phyloP scores from a whole-genome alignment of 1,140 invertebrate genomes.

The Magallana angulata region DNA sequence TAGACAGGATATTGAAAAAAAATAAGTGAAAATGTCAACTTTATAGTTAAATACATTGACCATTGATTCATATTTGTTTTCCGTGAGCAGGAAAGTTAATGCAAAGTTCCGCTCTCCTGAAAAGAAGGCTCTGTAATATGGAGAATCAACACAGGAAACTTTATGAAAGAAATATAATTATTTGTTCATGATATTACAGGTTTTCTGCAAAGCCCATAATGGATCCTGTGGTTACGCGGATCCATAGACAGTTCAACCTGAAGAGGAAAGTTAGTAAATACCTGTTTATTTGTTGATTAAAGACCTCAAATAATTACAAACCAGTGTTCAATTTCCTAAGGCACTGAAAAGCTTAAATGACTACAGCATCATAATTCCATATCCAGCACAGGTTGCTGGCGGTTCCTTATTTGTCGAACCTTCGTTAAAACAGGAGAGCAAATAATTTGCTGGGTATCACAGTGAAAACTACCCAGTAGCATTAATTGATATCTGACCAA shows the following conservation, averaged over 20 bases:
- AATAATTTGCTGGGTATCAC: not conserved
- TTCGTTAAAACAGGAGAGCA: not conserved
- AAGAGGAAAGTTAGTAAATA: constrained; percentile 22
- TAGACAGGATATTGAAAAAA: constrained; percentile 21
- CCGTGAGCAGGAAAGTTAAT: constrained; percentile 13
- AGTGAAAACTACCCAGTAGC: not conserved
- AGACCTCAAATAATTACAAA: not conserved
- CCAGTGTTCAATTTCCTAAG: constrained; percentile 15
- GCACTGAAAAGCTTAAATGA: not conserved
- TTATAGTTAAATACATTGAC: constrained; percentile 11
- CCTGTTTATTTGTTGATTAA: constrained; percentile 34
- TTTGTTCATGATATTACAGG: constrained; percentile 27
- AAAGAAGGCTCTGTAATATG: constrained; percentile 2
- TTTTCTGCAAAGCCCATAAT: constrained; percentile 29
- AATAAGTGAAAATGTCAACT: constrained; percentile 33
- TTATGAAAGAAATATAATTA: constrained; percentile 22
- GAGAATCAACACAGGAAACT: constrained; percentile 13
- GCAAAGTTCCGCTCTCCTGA: constrained; percentile 7
- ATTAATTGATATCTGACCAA: not conserved
- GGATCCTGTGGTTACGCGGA: not conserved
- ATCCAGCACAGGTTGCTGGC: not conserved
- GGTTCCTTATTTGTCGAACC: not conserved
- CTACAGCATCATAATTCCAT: not conserved
- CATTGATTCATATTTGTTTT: constrained; percentile 32
- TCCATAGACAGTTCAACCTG: not conserved